Evolutionary conservation across 2,113 vertebrate species (phyloP).

Genomic region (Procavia capensis): DNA sequence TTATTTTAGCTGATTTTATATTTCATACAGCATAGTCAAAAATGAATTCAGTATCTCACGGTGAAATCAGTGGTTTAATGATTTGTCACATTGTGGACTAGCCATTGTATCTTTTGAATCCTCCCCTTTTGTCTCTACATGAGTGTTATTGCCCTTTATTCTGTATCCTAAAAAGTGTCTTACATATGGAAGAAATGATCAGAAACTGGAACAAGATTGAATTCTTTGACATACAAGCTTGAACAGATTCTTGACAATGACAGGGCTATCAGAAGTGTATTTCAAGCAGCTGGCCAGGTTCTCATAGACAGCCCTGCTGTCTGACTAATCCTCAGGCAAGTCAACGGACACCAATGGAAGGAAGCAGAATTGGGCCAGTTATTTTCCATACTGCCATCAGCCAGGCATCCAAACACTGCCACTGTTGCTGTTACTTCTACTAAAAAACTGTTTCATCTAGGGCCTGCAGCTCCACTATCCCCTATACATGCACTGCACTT

Average conservation of each 20-base stretch:
- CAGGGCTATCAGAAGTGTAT: conserved; percentile 72
- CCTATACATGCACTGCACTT: neutral
- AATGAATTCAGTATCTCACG: conserved; percentile 55
- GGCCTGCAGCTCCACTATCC: conserved; percentile 52
- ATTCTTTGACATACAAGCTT: conserved; percentile 77
- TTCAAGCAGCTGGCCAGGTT: conserved; percentile 64
- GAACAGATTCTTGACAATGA: conserved; percentile 81
- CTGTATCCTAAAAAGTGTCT: conserved; percentile 47
- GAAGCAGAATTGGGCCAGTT: conserved; percentile 58
- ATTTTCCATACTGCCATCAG: conserved; percentile 60
- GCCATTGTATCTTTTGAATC: conserved; percentile 58
- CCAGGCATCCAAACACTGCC: conserved; percentile 74
- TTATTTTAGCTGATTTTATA: conserved; percentile 65
- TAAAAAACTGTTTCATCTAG: conserved; percentile 15
- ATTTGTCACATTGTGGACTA: conserved; percentile 69
- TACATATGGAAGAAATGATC: conserved; percentile 86
- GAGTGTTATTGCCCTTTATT: conserved; percentile 77
- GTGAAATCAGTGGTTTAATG: conserved; percentile 53
- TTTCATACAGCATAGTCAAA: conserved; percentile 38
- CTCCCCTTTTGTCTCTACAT: conserved; percentile 39
- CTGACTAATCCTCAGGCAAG: conserved; percentile 61
- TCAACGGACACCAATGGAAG: conserved; percentile 66
- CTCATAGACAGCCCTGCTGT: conserved; percentile 41
- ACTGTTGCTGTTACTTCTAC: neutral
- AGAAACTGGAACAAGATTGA: conserved; percentile 77